A percentile compares a stretch with the other conserved stretches of the same genome.
These are phyloP conservation scores for Cyclophora punctaria DNA, from an alignment of 2,888 invertebrate species.

Conservation along the genomic window DNA sequence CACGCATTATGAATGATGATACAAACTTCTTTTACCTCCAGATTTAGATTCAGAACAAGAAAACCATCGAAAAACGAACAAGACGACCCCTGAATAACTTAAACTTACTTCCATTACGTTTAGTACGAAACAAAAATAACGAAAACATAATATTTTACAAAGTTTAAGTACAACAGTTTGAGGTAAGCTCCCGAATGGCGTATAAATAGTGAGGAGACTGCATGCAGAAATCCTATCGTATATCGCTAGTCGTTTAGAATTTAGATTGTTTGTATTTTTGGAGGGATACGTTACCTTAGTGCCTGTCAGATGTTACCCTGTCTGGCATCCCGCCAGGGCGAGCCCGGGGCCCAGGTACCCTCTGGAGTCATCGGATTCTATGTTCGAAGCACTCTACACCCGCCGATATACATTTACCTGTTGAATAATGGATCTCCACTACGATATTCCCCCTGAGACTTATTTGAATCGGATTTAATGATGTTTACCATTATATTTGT, in stretches of 20 bases:
- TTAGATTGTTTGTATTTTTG: slow-evolving; percentile 10
- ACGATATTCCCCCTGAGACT: slow-evolving; percentile 18
- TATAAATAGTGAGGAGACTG: slow-evolving; percentile 13
- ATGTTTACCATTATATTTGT: slow-evolving; percentile 30
- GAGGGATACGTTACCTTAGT: slow-evolving; percentile 11
- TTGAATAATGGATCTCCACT: slow-evolving; percentile 46
- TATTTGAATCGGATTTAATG: slow-evolving; percentile 39
- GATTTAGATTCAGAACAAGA: background rate
- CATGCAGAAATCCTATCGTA: slow-evolving; percentile 12
- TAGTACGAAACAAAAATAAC: background rate
- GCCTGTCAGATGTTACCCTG: slow-evolving; percentile 16
- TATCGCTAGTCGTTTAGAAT: slow-evolving; percentile 13
- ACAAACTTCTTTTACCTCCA: background rate
- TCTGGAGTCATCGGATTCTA: slow-evolving; percentile 32
- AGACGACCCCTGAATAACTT: background rate
- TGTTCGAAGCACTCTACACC: slow-evolving; percentile 24
- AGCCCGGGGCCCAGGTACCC: slow-evolving; percentile 13
- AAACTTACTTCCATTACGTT: background rate
- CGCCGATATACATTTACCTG: slow-evolving; percentile 43
- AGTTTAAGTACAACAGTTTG: background rate
- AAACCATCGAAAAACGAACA: background rate
- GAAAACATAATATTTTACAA: background rate
- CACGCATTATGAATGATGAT: too few species aligned
- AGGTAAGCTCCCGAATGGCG: slow-evolving; percentile 3
- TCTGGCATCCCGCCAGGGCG: slow-evolving; percentile 32